Evolutionary conservation across 2,797 vertebrate genomes (phyloP).

Genomic region (Crypturellus tataupa): DNA sequence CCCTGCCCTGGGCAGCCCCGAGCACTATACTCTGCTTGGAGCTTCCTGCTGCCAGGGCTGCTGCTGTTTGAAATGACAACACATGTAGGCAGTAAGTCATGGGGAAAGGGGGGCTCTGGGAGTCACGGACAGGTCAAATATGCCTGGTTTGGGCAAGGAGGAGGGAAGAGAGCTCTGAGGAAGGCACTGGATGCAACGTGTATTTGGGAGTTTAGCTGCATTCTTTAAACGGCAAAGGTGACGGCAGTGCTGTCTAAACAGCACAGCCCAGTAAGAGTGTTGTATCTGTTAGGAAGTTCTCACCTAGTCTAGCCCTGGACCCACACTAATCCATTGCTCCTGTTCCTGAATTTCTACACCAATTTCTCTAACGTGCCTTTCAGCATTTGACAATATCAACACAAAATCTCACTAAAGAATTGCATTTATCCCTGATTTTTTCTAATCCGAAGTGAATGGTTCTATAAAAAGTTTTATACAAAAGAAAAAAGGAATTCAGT

Average conservation of each 20-base stretch:
- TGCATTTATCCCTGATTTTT: neutral
- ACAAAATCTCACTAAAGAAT: neutral
- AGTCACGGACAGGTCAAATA: neutral
- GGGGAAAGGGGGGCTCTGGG: neutral
- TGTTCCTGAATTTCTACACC: neutral
- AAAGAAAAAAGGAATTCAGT: neutral
- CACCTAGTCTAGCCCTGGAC: neutral
- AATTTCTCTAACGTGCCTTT: neutral
- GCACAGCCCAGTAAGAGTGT: neutral
- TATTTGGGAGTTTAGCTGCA: neutral
- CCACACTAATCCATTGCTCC: neutral
- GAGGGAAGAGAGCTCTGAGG: no score
- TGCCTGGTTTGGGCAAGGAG: neutral
- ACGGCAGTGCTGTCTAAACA: neutral
- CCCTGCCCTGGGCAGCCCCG: neutral
- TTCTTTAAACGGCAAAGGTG: neutral
- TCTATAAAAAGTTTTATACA: neutral
- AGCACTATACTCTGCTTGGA: neutral
- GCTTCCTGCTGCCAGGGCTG: neutral
- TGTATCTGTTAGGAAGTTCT: neutral
- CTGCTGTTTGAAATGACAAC: neutral
- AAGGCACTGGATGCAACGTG: accelerated
- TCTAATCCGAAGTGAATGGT: neutral
- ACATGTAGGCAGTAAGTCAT: accelerated
- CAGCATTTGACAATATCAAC: neutral